Evolutionary conservation across 2,888 invertebrate species (phyloP).

Genomic region (Priocnemis perturbator): DNA sequence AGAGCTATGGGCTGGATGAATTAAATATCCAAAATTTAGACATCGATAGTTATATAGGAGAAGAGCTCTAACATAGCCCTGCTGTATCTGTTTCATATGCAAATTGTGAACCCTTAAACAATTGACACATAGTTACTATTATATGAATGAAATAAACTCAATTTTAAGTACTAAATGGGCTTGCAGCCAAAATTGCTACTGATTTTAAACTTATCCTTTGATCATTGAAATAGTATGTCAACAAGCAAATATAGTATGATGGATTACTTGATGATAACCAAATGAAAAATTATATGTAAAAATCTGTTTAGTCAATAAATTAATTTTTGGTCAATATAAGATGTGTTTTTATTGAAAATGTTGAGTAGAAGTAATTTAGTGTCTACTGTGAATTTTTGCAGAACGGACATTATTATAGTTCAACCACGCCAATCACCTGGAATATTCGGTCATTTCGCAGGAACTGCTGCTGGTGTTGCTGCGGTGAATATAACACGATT

Average conservation of each 20-base stretch:
- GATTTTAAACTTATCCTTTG: not conserved
- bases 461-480: constrained; percentile 97
- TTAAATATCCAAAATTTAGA: not conserved
- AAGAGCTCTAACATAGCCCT: not conserved
- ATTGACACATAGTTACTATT: not conserved
- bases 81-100: too few relatives aligned
- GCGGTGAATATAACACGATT: constrained; percentile 7
- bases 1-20: not conserved
- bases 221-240: not conserved
- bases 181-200: too few relatives aligned
- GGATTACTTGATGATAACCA: not conserved
- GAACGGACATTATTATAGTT: constrained; percentile 6
- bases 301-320: not conserved
- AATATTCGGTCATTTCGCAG: constrained; percentile 64
- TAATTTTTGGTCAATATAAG: not conserved
- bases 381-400: not conserved
- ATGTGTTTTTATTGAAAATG: not conserved
- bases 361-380: not conserved
- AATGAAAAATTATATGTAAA: not conserved
- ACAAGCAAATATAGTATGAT: not conserved
- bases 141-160: constrained; percentile 1
- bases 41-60: too few relatives aligned
- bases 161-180: not conserved
- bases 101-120: too few relatives aligned
- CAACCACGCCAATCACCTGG: constrained; percentile 9